phyloP scores from a whole-genome alignment of 2,113 vertebrate genomes.

The Microcebus griseorufus region DNA sequence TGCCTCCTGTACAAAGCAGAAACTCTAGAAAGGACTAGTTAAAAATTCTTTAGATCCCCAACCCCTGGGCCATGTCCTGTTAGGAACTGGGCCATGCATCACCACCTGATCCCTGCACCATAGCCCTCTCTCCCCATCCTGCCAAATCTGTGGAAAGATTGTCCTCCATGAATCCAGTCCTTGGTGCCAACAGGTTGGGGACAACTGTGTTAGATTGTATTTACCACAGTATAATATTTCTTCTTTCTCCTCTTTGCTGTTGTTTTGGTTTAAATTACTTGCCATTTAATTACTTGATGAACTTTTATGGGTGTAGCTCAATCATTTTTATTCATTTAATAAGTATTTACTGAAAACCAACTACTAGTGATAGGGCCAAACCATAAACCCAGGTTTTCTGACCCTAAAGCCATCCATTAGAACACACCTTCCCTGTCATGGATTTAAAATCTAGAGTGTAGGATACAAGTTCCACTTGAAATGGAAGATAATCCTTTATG shows the following conservation, averaged over 20 bases:
- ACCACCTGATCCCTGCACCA: too few relatives aligned
- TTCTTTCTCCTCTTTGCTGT: background rate
- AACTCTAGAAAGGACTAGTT: background rate
- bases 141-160: too few relatives aligned
- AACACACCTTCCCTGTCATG: background rate
- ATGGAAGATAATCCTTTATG: constrained; percentile 21
- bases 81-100: too few relatives aligned
- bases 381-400: background rate
- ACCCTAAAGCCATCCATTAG: background rate
- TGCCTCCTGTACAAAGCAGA: background rate
- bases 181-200: too few relatives aligned
- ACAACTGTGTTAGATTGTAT: background rate
- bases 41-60: background rate
- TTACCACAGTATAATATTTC: background rate
- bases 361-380: background rate
- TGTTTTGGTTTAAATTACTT: constrained; percentile 47
- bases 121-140: too few relatives aligned
- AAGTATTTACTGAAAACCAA: background rate
- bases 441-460: background rate
- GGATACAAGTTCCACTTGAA: background rate
- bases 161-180: too few relatives aligned
- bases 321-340: background rate
- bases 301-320: background rate
- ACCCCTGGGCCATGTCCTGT: too few relatives aligned
- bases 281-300: background rate